Base-by-base conservation (phyloP, 2,888 invertebrate genomes). In the Pandemis heparana region DNA sequence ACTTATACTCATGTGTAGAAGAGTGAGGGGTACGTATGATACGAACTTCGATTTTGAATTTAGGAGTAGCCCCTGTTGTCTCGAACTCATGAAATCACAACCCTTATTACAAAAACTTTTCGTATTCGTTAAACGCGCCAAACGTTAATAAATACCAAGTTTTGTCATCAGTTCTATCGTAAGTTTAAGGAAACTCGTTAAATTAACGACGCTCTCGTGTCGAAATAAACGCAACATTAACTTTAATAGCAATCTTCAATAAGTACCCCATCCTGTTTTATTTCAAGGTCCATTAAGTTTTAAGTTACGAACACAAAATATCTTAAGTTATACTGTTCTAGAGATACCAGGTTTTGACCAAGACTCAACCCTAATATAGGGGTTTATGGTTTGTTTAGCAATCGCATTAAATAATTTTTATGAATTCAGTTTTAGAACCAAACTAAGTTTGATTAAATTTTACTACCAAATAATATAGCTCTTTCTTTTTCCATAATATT, bases 201-300 rank as follows among this genome's bases (percentile, higher is more conserved):
- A 69, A 51, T 69, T 51, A 61, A 69, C 69, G 69, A 69, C 61
- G 48, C 41, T 41, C 48, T 60, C 32, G 68, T 59, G 68, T 68
- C 48, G 38, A 69, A 69, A 69, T 61, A 69, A 69, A 61, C 61
- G 69, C 69, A 61, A 61, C 69, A 61, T 69, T 69, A 69, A 61
- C 61, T 69, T 69, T 61, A 61, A 69, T 51, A 48, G 14, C 69
- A 48, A 68, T 69, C 69, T 69, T 61, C 51, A 61, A 69, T 61
- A 61, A 69, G 69, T 61, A 41, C 56, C 48, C 56, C 68, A 46
- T 61, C 60, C 39, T 69, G 60, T 61, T 51, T 69, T 51, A 48
- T 69, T 61, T 61, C 61, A 61, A 48, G 48, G 61, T 61, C 51
- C 69, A 65, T 65, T 65, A 65, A 65, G 32, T 65, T 69, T 69